Conservation (phyloP, 2,888 invertebrate genomes). For the Oegoconia quadripuncta region DNA sequence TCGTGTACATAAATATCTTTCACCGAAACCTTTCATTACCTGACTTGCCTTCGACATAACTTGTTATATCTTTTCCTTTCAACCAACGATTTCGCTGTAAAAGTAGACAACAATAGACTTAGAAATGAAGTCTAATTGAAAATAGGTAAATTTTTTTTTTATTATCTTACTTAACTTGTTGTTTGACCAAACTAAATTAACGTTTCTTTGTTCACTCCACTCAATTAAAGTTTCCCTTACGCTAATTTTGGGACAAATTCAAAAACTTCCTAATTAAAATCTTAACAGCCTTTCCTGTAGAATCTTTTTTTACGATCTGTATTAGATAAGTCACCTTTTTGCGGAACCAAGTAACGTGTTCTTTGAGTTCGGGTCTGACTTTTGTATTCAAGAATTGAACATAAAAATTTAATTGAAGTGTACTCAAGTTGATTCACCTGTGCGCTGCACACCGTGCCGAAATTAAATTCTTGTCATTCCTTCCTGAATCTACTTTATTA, state of each 20-base stretch:
- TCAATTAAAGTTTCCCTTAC: constrained; percentile 56
- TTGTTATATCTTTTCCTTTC: too few species aligned
- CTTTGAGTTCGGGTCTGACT: not conserved
- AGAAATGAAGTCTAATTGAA: too few species aligned
- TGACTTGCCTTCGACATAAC: too few species aligned
- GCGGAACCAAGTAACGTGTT: constrained; percentile 15
- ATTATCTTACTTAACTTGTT: constrained; percentile 20
- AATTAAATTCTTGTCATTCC: constrained; percentile 9
- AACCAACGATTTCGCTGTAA: too few species aligned
- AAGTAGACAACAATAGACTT: too few species aligned
- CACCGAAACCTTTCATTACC: not conserved
- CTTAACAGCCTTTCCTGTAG: constrained; percentile 32
- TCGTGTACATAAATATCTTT: not conserved
- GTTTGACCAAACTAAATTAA: constrained; percentile 32
- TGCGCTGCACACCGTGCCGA: not conserved
- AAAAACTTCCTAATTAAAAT: constrained; percentile 55
- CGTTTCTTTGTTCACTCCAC: constrained; percentile 46
- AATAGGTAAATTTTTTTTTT: constrained; percentile 19
- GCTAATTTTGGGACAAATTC: constrained; percentile 58
- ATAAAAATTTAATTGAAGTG: constrained; percentile 1
- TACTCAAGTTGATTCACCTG: constrained; percentile 13
- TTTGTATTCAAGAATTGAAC: not conserved
- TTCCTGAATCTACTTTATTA: too few species aligned
- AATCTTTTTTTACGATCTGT: constrained; percentile 34
- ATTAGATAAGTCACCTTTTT: constrained; percentile 20